Evolutionary conservation across 2,888 invertebrate genomes (phyloP), one percentile per base, ranked within the genome.

Genomic region (Papilio elwesi): DNA sequence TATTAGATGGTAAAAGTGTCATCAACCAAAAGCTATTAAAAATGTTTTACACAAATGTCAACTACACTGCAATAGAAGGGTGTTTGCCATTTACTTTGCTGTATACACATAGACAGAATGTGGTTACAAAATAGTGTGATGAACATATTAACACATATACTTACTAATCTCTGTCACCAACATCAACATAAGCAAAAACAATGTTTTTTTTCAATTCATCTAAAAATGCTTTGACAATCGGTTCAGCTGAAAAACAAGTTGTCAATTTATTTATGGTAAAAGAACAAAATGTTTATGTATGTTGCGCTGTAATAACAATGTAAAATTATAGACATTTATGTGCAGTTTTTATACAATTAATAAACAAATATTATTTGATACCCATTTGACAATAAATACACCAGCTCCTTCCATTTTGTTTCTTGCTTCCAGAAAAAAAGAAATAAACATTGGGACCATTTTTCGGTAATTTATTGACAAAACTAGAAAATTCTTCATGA

Each of bases 371-470:
- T 64, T 15, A 26, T 63, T 64, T 49, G 16, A 26, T 78, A 93
- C 92, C 90, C 76, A 91, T 55, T 81, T 89, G 88, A 77, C 92
- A 92, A 77, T 84, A 91, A 75, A 91, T 87, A 80, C 98, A 98
- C 98, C 98, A 98, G 87, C 97, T 98, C 74, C 95, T 89, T 0
- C 97, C 97, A 83, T 95, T 93, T 8, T 95, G 92, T 76, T 95
- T 91, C 84, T 86, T 91, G 77, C 83, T 83, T 8, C 91, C 91
- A 77, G 83, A 84, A 78, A 93, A 92, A 67, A 89, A 80, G 68
- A 96, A 92, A 82, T 95, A 90, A 16, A 86, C 80, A 77, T 81
- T 76, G 36, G 79, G 79, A 1, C 88, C 86, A 51, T 89, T 85
- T 51, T 76, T 76, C 16, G 83, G 77, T 43, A 89, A 71, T 43